Evolutionary conservation across 1,140 invertebrate genomes (phyloP), one percentile per base, ranked within the genome.

Genomic region (Trichonephila inaurata): DNA sequence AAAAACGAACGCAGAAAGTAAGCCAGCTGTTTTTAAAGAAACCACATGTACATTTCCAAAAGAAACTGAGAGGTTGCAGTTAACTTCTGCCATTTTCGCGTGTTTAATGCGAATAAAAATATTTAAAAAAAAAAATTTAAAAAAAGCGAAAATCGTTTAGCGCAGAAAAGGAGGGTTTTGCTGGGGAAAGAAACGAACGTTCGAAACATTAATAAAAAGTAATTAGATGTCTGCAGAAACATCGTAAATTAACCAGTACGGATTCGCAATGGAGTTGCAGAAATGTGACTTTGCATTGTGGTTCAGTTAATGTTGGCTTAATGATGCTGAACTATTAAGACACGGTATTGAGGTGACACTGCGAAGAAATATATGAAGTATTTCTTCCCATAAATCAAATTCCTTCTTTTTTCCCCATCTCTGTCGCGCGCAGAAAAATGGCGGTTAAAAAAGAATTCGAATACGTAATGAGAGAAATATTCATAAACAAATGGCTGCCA

Each of bases 151-250:
- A 28, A 77, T 77, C 72, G 28, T 77, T 77, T 77, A 77, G 72
- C 72, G 16, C 24, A 3, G 28, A 77, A 69, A 77, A 40, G 72
- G 33, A 33, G n/a, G n/a, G 72, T n/a, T 77, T 77, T 19, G 72
- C 14, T 33, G 33, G 72, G 33, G 33, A 77, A 28, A 77, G 33
- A 33, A 28, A 8, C 14, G n/a, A 4, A 14, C 66, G 66, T 69
- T 69, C n/a, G 66, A 61, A 66, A 72, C 87, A 89, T 89, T 89
- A 89, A 89, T 89, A 89, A 89, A 89, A 89, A 69, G 87, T 89
- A 89, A 89, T 89, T 89, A 89, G 60, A 44, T 18, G 40, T 64
- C 51, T 21, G 62, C 21, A 14, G 44, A 72, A 69, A 64, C 60
- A 69, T 72, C 87, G 87, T 89, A 89, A 89, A 89, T 89, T 89